Evolutionary conservation across 2,113 vertebrate species (phyloP).

Genomic region (Psammodynastes pulverulentus): DNA sequence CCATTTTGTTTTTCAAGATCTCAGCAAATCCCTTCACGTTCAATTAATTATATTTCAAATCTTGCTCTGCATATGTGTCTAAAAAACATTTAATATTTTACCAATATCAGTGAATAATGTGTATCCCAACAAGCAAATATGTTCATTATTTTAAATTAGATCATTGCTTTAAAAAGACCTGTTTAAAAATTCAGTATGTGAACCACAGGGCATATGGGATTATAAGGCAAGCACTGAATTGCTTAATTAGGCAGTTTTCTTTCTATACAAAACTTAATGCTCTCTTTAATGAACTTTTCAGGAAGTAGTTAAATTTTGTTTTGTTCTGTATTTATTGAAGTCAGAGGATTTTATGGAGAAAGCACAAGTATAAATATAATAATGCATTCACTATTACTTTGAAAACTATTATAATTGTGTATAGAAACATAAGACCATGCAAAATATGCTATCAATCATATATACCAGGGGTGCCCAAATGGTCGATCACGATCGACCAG

Average conservation of each 20-base stretch:
- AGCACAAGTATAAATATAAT: neutral
- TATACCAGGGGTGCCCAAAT: too few species aligned
- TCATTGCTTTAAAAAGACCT: slow-evolving; percentile 17
- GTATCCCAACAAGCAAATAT: neutral
- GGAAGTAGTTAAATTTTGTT: slow-evolving; percentile 5
- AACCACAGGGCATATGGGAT: neutral
- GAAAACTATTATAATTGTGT: neutral
- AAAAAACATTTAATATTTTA: neutral
- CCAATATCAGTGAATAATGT: slow-evolving; percentile 4
- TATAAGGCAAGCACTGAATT: slow-evolving; percentile 2
- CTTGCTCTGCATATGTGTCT: neutral
- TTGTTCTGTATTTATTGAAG: slow-evolving; percentile 6
- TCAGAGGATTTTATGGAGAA: neutral
- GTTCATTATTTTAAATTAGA: slow-evolving; percentile 30
- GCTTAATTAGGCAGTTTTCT: slow-evolving; percentile 13
- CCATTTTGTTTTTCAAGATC: neutral
- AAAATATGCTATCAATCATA: neutral
- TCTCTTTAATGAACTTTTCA: slow-evolving; percentile 20
- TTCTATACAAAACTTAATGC: neutral
- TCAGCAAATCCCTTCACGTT: neutral
- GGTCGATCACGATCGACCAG: too few species aligned
- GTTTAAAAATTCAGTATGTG: slow-evolving; percentile 7
- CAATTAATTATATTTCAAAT: neutral
- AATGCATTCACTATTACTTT: neutral
- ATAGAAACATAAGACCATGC: neutral